Evolutionary conservation across 2,113 vertebrate species (phyloP), one percentile per base, ranked within the genome.

Genomic region (Xiphias gladius): DNA sequence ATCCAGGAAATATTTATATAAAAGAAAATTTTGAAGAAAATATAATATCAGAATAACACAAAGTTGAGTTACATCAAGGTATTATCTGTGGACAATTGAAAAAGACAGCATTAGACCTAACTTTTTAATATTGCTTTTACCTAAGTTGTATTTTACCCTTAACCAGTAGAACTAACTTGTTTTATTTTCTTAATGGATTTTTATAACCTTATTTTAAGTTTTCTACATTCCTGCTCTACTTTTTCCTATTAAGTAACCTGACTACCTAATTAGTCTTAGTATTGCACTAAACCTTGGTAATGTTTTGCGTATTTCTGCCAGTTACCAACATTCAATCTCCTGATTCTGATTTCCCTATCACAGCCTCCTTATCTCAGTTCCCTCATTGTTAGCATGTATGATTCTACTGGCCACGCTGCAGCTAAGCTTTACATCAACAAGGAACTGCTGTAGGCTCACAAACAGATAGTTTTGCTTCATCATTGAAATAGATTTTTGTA

Each of bases 271-370:
- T 32, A 30, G 5, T 61, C 2, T 61, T 61, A n/a, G 4, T 50
- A 1, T 6, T 11, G 1, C 10, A 41, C 26, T 30, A 30, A 59
- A 62, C 2, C 13, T 7, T 30, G 7, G 26, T 20, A 13, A 11
- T 32, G 5, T 24, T 28, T 3, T 50, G 11, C 22, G 0, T 76
- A 17, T 37, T 48, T 50, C 35, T 62, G 1, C 72, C 43, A 26
- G 7, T 63, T 41, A 22, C 24, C 35, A 62, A 12, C 58, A 64
- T 54, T 54, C 12, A 63, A 4, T 77, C 73, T 58, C 41, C 64
- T 43, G 37, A 13, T 20, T 66, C 10, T 26, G 20, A 76, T 80
- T 84, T 89, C 22, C 52, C 43, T 73, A 70, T 86, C 61, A 28
- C 50, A 41, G 41, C 24, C 54, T 62, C n/a, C 66, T 73, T 57